These are phyloP conservation scores for Chrysemys picta DNA, from an alignment of 2,113 vertebrate species.

Conservation along the genomic window DNA sequence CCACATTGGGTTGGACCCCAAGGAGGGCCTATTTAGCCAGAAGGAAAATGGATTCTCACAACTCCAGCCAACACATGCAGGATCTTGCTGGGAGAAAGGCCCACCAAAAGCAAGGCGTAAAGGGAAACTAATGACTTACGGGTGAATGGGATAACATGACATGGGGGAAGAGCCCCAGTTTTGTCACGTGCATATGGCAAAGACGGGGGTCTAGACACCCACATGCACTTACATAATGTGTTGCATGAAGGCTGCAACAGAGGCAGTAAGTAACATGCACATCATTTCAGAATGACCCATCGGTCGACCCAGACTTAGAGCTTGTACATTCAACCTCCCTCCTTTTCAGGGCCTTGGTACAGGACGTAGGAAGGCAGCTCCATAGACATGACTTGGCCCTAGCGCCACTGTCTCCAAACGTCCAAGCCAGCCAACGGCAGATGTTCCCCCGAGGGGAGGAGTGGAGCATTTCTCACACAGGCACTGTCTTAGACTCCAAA, in stretches of 20 bases:
- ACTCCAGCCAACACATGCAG: neutral
- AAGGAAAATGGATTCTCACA: neutral
- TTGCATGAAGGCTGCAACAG: neutral
- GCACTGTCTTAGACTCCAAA: neutral
- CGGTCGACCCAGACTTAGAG: slow-evolving; percentile 2
- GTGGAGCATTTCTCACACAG: neutral
- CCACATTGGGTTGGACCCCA: rapidly evolving
- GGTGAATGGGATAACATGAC: neutral
- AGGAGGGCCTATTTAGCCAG: neutral
- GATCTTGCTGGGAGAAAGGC: neutral
- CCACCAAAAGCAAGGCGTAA: neutral
- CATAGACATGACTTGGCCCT: neutral
- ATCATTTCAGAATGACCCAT: neutral
- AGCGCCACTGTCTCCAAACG: neutral
- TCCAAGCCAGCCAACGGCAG: neutral
- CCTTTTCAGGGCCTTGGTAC: neutral
- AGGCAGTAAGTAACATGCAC: neutral
- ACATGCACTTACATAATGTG: neutral
- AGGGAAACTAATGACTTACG: neutral
- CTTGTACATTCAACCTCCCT: neutral
- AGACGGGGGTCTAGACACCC: neutral
- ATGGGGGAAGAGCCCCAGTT: neutral
- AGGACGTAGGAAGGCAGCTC: too few species aligned
- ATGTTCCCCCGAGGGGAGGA: neutral
- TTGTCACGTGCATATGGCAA: neutral